Evolutionary conservation across 2,113 vertebrate species (phyloP).

Genomic region (Dasyornis broadbenti): DNA sequence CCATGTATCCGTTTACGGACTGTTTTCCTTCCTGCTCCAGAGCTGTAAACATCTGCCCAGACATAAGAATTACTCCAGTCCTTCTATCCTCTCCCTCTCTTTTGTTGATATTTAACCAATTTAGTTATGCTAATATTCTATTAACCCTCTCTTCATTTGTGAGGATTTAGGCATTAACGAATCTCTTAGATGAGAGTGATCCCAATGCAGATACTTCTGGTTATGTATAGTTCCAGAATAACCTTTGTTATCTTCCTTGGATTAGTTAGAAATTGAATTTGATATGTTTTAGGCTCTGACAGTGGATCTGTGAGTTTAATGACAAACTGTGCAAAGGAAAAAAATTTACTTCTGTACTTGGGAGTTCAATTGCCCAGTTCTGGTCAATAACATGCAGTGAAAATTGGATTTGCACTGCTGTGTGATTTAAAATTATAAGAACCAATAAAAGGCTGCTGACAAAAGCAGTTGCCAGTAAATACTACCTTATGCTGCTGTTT

Average conservation of each 20-base stretch:
- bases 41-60: background rate
- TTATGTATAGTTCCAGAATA: background rate
- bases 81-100: background rate
- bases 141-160: background rate
- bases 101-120: background rate
- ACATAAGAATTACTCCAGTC: background rate
- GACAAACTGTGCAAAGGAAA: background rate
- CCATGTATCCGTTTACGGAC: background rate
- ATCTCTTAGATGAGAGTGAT: background rate
- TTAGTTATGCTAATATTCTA: background rate
- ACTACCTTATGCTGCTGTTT: background rate
- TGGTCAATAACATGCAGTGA: background rate
- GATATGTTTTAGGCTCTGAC: background rate
- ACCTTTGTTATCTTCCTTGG: background rate
- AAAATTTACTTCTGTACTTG: background rate
- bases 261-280: background rate
- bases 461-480: background rate
- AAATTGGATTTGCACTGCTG: background rate
- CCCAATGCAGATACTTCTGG: background rate
- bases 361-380: background rate
- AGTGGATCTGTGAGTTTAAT: background rate
- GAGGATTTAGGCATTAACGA: background rate
- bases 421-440: background rate
- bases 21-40: background rate
- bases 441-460: background rate